Conservation (phyloP, 2,888 invertebrate species). For the Tetropium fuscum region DNA sequence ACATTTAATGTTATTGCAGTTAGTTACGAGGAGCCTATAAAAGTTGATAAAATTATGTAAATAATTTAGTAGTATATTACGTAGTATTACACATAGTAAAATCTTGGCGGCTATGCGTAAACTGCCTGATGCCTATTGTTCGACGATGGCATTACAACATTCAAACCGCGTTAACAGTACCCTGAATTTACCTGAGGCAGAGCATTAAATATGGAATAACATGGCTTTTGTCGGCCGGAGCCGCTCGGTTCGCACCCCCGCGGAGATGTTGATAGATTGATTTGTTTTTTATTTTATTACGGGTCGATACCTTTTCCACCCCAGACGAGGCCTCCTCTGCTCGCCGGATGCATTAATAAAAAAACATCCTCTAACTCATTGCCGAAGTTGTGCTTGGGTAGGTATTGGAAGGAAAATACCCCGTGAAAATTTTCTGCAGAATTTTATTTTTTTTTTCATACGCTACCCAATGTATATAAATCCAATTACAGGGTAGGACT, state of each 20-base stretch:
- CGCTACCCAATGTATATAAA: too few species aligned
- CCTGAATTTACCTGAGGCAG: conserved; percentile 46
- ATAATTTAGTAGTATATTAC: too few species aligned
- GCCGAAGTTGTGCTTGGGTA: too few species aligned
- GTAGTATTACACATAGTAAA: conserved; percentile 8
- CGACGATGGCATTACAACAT: conserved; percentile 39
- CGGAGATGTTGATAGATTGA: conserved; percentile 65
- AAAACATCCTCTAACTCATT: too few species aligned
- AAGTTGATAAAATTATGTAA: too few species aligned
- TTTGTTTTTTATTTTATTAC: conserved; percentile 62
- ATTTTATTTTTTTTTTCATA: too few species aligned
- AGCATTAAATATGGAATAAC: conserved; percentile 62
- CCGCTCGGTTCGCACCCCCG: conserved; percentile 58
- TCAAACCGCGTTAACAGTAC: conserved; percentile 31
- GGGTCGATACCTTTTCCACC: conserved; percentile 22
- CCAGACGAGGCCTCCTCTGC: conserved; percentile 25
- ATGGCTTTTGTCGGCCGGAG: conserved; percentile 64
- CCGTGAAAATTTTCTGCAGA: too few species aligned
- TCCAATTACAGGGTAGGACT: too few species aligned
- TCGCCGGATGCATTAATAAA: neutral
- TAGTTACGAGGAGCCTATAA: too few species aligned
- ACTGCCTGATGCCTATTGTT: conserved; percentile 43
- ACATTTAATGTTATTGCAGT: too few species aligned
- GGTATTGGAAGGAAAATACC: too few species aligned
- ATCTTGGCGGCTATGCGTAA: conserved; percentile 8